These are phyloP conservation scores for Hystrix cristata DNA, from an alignment of 2,113 vertebrate genomes.

Conservation along the genomic window DNA sequence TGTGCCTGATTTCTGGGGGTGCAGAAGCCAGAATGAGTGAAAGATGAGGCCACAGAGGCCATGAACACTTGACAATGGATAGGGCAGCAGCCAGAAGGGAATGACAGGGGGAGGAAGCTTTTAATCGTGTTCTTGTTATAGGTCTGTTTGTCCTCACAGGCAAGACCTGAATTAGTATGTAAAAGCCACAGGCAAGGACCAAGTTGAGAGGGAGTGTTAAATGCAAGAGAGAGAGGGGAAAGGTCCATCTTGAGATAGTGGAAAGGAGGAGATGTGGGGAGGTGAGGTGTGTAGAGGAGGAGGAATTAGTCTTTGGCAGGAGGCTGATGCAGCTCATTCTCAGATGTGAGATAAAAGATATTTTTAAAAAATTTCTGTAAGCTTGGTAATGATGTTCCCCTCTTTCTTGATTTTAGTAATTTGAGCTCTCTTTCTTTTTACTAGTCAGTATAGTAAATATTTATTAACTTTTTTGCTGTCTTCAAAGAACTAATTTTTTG, in stretches of 20 bases:
- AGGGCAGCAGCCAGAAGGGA: background rate
- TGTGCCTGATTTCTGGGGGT: background rate
- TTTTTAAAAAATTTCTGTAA: background rate
- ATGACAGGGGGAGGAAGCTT: background rate
- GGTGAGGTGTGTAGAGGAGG: background rate
- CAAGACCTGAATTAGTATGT: background rate
- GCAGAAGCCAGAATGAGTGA: too few relatives aligned
- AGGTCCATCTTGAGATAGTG: background rate
- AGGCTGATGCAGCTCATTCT: background rate
- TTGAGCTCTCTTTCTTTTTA: background rate
- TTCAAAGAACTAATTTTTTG: background rate
- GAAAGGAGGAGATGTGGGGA: background rate
- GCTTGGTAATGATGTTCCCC: background rate
- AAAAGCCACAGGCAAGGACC: background rate
- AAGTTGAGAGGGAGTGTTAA: background rate
- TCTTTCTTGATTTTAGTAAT: background rate
- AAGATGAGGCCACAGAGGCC: background rate
- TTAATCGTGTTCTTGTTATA: rapidly evolving
- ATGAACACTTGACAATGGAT: background rate
- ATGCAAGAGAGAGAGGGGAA: background rate
- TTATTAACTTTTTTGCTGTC: conserved; percentile 5
- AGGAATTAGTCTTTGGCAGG: background rate
- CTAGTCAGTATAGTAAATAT: background rate
- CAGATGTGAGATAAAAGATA: background rate
- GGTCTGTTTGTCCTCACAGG: background rate